These are phyloP conservation scores for Adelosebastes latens DNA, from an alignment of 2,797 vertebrate genomes.

Conservation along the genomic window DNA sequence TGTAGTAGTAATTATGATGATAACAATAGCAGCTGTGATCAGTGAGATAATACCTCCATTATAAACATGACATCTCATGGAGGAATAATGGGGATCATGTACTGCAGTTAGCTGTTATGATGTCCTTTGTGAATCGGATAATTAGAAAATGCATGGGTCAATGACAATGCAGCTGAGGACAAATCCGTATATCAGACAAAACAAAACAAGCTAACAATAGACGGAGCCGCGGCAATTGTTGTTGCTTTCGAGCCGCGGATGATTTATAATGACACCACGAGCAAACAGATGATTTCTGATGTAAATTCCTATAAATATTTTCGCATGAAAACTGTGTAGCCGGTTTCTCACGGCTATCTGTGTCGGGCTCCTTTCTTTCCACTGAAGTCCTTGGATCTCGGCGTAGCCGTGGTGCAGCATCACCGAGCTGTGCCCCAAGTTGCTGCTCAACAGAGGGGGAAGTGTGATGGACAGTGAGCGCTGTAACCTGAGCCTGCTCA, in stretches of 20 bases:
- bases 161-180: slow-evolving; percentile 61
- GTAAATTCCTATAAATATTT: background rate
- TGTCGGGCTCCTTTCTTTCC: background rate
- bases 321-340: background rate
- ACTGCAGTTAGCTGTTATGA: slow-evolving; percentile 67
- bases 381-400: background rate
- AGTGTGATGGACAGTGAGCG: slow-evolving; percentile 44
- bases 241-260: background rate
- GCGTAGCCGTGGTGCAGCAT: background rate
- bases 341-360: background rate
- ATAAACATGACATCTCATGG: slow-evolving; percentile 74
- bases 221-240: slow-evolving; percentile 19
- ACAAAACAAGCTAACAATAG: slow-evolving; percentile 49
- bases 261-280: slow-evolving; percentile 15
- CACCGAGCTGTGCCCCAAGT: background rate
- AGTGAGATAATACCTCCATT: slow-evolving; percentile 79
- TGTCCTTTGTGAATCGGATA: slow-evolving; percentile 74
- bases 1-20: slow-evolving; percentile 69
- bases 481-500: slow-evolving; percentile 64
- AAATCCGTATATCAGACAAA: slow-evolving; percentile 56
- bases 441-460: slow-evolving; percentile 19
- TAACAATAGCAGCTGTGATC: slow-evolving; percentile 76
- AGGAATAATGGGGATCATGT: slow-evolving; percentile 78
- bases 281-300: slow-evolving; percentile 3
- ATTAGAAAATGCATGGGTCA: slow-evolving; percentile 71